These are phyloP conservation scores for Ciona savignyi DNA, from an alignment of 23 tunicate genomes.

Conservation along the genomic window DNA sequence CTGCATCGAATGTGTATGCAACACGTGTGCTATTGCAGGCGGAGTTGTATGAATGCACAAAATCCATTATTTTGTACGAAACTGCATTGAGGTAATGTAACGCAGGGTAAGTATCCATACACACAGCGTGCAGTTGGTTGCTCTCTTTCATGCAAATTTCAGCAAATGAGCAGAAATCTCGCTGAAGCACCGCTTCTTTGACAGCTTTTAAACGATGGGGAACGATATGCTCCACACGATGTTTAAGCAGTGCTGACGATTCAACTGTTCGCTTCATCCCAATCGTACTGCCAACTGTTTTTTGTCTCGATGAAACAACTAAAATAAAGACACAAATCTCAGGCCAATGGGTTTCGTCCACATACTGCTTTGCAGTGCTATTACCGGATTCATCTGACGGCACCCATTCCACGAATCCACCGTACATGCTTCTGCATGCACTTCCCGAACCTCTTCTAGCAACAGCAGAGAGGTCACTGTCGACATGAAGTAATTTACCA, in stretches of 20 bases:
- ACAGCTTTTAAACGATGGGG: slow-evolving; percentile 30
- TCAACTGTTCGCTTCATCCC: slow-evolving; percentile 75
- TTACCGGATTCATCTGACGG: slow-evolving; percentile 45
- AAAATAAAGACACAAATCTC: slow-evolving; percentile 71
- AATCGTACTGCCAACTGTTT: slow-evolving; percentile 65
- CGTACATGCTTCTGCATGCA: slow-evolving; percentile 81
- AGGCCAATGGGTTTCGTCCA: slow-evolving; percentile 64
- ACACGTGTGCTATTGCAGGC: slow-evolving; percentile 13
- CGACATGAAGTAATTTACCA: too few relatives aligned
- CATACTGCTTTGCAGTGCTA: slow-evolving; percentile 42
- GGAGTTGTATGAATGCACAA: slow-evolving; percentile 67
- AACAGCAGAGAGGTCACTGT: too few relatives aligned
- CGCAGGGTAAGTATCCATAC: slow-evolving; percentile 81
- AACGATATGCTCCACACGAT: slow-evolving; percentile 39
- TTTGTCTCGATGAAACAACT: slow-evolving; percentile 34
- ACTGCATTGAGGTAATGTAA: slow-evolving; percentile 46
- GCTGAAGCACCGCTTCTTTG: slow-evolving; percentile 27
- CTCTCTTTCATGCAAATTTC: slow-evolving; percentile 77
- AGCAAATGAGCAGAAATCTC: slow-evolving; percentile 56
- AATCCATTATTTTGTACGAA: slow-evolving; percentile 32
- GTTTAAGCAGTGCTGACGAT: slow-evolving; percentile 46
- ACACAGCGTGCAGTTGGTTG: slow-evolving; percentile 84
- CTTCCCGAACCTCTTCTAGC: slow-evolving; percentile 89
- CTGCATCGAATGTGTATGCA: slow-evolving; percentile 94
- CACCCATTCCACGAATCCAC: slow-evolving; percentile 90